Conservation (phyloP, 2,797 vertebrate genomes). For the Micromesistius poutassou region DNA sequence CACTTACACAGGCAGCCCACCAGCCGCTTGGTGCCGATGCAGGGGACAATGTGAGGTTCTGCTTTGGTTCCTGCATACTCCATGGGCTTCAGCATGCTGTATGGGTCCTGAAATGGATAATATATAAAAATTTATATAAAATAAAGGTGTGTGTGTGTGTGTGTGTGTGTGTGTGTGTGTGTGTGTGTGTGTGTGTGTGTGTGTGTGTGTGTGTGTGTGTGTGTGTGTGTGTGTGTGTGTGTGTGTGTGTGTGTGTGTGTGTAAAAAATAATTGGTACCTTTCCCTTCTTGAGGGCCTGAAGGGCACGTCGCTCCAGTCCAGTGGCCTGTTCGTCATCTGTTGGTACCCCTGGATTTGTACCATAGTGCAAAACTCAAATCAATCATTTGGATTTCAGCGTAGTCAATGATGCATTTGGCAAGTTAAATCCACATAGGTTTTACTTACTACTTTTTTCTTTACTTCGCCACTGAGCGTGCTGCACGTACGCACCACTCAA, state of each 20-base stretch:
- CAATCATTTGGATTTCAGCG: neutral
- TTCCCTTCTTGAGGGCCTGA: constrained; percentile 69
- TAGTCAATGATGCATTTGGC: neutral
- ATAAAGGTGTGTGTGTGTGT: too few relatives aligned
- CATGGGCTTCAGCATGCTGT: constrained; percentile 65
- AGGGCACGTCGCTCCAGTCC: constrained; percentile 73
- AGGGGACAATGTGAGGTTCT: constrained; percentile 71
- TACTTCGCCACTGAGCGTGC: neutral
- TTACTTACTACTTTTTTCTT: neutral
- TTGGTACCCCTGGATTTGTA: constrained; percentile 69
- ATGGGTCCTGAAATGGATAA: constrained; percentile 60
- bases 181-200: too few relatives aligned
- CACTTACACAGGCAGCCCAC: constrained; percentile 73
- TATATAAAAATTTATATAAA: too few relatives aligned
- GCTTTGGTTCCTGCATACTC: constrained; percentile 63
- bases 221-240: neutral
- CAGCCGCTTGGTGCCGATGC: constrained; percentile 62
- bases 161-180: too few relatives aligned
- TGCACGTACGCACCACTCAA: neutral
- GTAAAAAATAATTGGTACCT: constrained; percentile 47
- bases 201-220: too few relatives aligned
- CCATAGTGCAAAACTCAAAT: neutral
- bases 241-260: neutral
- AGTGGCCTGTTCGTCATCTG: constrained; percentile 80
- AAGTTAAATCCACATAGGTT: neutral